Evolutionary conservation across 2,113 vertebrate species (phyloP).

Genomic region (Solea solea): DNA sequence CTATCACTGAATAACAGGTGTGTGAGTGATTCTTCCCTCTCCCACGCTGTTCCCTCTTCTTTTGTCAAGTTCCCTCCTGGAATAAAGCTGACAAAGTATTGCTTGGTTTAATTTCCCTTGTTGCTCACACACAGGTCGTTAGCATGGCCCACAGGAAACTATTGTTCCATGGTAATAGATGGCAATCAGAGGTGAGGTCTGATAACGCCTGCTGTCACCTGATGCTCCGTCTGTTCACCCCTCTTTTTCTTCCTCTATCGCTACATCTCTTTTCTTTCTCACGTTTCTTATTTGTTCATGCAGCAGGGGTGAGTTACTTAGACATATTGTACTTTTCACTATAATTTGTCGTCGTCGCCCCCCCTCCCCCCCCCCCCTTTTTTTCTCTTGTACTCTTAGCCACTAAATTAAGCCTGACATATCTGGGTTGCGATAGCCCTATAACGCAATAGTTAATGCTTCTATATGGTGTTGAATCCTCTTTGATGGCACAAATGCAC

Average conservation of each 20-base stretch:
- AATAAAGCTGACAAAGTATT: slow-evolving; percentile 49
- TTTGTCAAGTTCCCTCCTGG: slow-evolving; percentile 61
- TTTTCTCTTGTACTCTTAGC: slow-evolving; percentile 62
- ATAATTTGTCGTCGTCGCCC: slow-evolving; percentile 52
- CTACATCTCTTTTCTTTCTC: not conserved
- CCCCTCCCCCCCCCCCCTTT: not conserved
- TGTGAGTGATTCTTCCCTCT: slow-evolving; percentile 54
- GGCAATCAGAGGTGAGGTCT: slow-evolving; percentile 74
- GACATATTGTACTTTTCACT: slow-evolving; percentile 56
- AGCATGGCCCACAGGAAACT: slow-evolving; percentile 70
- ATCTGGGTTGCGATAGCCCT: slow-evolving; percentile 76
- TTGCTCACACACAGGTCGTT: slow-evolving; percentile 68
- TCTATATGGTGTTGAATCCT: slow-evolving; percentile 46
- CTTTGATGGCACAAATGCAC: slow-evolving; percentile 60
- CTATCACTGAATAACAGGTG: slow-evolving; percentile 70
- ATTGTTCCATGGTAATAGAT: slow-evolving; percentile 74
- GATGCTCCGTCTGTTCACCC: slow-evolving; percentile 63
- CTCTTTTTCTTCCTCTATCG: slow-evolving; percentile 1
- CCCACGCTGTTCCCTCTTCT: slow-evolving; percentile 31
- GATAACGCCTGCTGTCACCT: slow-evolving; percentile 71
- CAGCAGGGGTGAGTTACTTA: slow-evolving; percentile 25
- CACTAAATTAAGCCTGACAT: slow-evolving; percentile 78
- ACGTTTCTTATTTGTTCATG: slow-evolving; percentile 15
- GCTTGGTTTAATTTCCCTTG: slow-evolving; percentile 76
- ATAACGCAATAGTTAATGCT: slow-evolving; percentile 64